Base-by-base conservation (phyloP, 2,113 vertebrate species). In the Cyphomyrus plagiostoma region DNA sequence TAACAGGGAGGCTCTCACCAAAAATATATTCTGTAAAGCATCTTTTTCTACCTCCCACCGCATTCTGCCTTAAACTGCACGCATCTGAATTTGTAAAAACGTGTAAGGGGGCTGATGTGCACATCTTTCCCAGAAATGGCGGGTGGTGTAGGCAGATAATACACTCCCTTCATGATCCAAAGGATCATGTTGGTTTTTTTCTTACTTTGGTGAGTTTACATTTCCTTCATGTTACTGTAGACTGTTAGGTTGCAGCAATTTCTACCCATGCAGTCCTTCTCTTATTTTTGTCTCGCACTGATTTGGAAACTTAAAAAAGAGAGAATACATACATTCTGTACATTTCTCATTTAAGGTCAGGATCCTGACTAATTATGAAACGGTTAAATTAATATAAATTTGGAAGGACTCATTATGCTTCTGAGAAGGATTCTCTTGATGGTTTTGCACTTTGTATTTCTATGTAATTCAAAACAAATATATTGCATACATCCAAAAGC, bases 11-110 rank as follows among this genome's bases (percentile, higher is more conserved):
- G 93, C 95, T 95, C 92, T 93, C 91, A 93, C 95, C 94, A 95
- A 95, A 96, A 95, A 96, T 95, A 95, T 94, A 95, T 94, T 93
- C 94, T 91, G 92, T 93, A 94, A 93, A 95, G 93, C 93, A 93
- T 94, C 91, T 94, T 93, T 56, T 90, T 91, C 93, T 93, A 89
- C 93, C 92, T 92, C 93, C 94, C 89, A 92, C 93, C 90, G 62
- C 90, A 92, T 93, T 93, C 92, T 93, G 89, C 91, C 50, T 90
- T 62, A 56, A 85, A 87, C 58, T 88, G 90, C 39, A 88, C 30
- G 58, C 46, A 90, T 77, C 39, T 35, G 80, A 80, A 89, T 77
- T 42, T 66, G 19, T 35, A 50, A 86, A 52, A 50, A 52, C 80
- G 62, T 62, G 42, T 48, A 46, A n/a, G 56, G 50, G 58, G 56